Conservation (phyloP, 2,797 vertebrate species). For the Gallinago stenura region DNA sequence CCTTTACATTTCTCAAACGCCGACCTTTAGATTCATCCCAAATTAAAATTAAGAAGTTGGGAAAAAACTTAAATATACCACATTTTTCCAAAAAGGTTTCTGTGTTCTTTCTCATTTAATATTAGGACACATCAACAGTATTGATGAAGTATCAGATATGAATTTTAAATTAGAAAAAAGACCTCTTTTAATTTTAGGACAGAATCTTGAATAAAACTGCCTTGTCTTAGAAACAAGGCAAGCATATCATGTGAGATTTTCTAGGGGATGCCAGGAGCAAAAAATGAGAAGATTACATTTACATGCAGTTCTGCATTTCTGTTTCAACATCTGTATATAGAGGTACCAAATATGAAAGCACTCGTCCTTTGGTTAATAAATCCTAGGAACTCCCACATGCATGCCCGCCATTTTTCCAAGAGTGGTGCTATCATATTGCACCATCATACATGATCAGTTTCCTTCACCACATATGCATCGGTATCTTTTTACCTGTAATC, state of each 20-base stretch:
- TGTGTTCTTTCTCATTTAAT: background rate
- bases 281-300: background rate
- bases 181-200: background rate
- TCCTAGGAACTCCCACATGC: background rate
- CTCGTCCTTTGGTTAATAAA: background rate
- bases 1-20: background rate
- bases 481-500: conserved; percentile 87
- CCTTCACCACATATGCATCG: background rate
- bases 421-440: rapidly evolving
- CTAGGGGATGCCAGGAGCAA: background rate
- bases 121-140: background rate
- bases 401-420: background rate
- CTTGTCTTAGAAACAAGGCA: background rate
- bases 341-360: background rate
- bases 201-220: background rate
- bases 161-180: background rate
- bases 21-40: background rate
- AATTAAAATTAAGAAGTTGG: background rate
- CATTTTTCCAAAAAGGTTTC: background rate
- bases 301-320: background rate
- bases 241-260: background rate
- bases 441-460: background rate
- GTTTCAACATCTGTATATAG: background rate
- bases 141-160: background rate
- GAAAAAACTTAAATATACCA: background rate